Percentiles rank a stretch among this genome's conserved stretches.
Conservation (phyloP, 2,797 vertebrate species). For the Dallia pectoralis region DNA sequence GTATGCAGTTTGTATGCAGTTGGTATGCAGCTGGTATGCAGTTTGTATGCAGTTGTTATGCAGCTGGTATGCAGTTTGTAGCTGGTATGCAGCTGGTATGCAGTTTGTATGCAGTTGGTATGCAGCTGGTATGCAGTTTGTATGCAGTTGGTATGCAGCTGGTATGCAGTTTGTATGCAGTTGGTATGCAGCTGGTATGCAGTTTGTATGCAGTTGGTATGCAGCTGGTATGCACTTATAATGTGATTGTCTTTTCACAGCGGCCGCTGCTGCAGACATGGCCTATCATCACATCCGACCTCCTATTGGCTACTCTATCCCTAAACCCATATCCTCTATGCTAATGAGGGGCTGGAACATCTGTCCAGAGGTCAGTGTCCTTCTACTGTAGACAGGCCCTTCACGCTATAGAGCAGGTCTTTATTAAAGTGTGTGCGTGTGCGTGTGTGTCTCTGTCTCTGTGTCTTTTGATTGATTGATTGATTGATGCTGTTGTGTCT, state of each 20-base stretch:
- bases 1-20: neutral
- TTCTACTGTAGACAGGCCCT: neutral
- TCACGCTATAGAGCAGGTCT: neutral
- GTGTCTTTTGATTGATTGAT: neutral
- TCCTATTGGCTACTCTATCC: slow-evolving; percentile 91
- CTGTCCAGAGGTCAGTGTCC: slow-evolving; percentile 84
- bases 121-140: too few species aligned
- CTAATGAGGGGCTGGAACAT: slow-evolving; percentile 92
- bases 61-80: too few species aligned
- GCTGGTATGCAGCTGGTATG: too few species aligned
- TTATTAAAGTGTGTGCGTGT: slow-evolving; percentile 23
- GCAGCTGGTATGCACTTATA: neutral
- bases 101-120: neutral
- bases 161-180: neutral
- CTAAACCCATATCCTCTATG: slow-evolving; percentile 81
- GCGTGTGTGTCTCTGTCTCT: slow-evolving; percentile 14
- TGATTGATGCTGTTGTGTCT: neutral
- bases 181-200: neutral
- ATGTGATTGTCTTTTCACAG: slow-evolving; percentile 54
- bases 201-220: neutral
- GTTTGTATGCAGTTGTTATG: neutral
- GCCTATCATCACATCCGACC: slow-evolving; percentile 92
- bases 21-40: too few species aligned
- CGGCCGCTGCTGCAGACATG: slow-evolving; percentile 93
- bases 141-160: neutral